phyloP scores from a whole-genome alignment of 2,113 vertebrate species.

The Puffinus mauretanicus region DNA sequence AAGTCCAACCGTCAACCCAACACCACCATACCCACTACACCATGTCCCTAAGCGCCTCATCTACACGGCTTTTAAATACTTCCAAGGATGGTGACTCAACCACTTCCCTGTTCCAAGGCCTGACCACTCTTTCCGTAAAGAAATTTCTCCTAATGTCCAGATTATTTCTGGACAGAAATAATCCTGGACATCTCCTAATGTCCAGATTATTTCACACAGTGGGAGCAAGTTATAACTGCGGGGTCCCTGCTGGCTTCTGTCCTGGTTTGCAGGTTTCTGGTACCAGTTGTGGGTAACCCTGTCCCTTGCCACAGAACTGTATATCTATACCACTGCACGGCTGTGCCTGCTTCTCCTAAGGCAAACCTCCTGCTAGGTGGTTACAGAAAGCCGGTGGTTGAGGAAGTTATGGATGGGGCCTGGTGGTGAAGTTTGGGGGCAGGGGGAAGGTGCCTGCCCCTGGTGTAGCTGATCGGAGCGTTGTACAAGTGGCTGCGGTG shows the following conservation, averaged over 20 bases:
- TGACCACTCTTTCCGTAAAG: no score
- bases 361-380: not conserved
- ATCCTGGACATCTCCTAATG: no score
- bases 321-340: accelerated
- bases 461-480: accelerated
- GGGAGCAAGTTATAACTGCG: not conserved
- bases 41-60: no score
- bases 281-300: not conserved
- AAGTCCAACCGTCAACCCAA: no score
- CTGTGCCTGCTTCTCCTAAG: not conserved
- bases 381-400: not conserved
- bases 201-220: no score
- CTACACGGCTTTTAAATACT: no score
- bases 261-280: not conserved
- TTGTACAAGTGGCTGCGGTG: not conserved
- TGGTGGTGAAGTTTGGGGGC: not conserved
- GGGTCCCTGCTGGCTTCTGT: not conserved
- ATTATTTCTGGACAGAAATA: no score
- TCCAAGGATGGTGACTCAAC: no score
- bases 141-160: no score
- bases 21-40: no score
- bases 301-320: not conserved
- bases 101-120: no score
- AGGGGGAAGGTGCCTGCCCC: not conserved
- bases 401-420: not conserved